A percentile compares a stretch with the other conserved stretches of the same genome.
Conservation (phyloP, 2,113 vertebrate species). For the Elephas maximus region DNA sequence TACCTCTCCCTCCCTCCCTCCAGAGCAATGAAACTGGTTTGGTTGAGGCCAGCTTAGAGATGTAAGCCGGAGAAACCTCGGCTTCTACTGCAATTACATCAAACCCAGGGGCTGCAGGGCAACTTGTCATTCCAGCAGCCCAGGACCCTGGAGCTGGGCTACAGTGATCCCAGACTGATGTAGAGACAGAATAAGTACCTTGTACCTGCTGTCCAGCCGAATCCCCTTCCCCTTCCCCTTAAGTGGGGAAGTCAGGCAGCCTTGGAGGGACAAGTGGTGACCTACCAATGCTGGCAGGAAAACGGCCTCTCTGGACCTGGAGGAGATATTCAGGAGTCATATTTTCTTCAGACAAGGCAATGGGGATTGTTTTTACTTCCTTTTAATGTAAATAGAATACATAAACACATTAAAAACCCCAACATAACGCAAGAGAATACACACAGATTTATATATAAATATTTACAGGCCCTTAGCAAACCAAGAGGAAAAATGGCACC, state of each 20-base stretch:
- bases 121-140: neutral
- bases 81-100: neutral
- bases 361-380: slow-evolving; percentile 62
- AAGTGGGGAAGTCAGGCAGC: neutral
- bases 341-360: slow-evolving; percentile 48
- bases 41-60: neutral
- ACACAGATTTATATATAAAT: slow-evolving; percentile 60
- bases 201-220: neutral
- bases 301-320: neutral
- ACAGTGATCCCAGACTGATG: neutral
- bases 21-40: neutral
- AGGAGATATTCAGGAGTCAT: neutral
- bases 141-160: neutral
- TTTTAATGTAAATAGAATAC: slow-evolving; percentile 86
- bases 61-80: neutral
- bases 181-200: neutral
- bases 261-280: neutral
- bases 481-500: slow-evolving; percentile 19
- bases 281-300: neutral
- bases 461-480: slow-evolving; percentile 75
- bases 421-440: slow-evolving; percentile 49
- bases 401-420: slow-evolving; percentile 79
- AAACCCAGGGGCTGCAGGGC: neutral
- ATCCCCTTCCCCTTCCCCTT: no score
- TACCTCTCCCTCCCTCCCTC: neutral